Base-by-base conservation (phyloP, 2,113 vertebrate genomes). In the Apistogramma diplotaenia region DNA sequence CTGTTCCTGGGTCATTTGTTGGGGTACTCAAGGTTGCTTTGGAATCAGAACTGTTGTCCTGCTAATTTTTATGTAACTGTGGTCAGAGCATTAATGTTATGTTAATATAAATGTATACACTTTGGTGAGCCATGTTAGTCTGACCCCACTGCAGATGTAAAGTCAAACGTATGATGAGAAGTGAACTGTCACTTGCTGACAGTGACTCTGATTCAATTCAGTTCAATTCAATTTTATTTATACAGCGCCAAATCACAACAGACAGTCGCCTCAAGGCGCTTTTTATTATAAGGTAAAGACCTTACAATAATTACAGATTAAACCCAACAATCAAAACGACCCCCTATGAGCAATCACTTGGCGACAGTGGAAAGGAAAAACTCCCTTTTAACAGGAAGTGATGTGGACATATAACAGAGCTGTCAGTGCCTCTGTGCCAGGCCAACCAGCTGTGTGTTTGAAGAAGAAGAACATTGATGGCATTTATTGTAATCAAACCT, bases 351-450 rank as follows among this genome's bases (percentile, higher is more conserved):
- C n/a, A n/a, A n/a, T n/a, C n/a, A n/a, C n/a, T n/a, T n/a, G n/a
- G n/a, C n/a, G n/a, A n/a, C n/a, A n/a, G n/a, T n/a, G n/a, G n/a
- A n/a, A n/a, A n/a, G n/a, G n/a, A n/a, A n/a, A n/a, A n/a, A n/a
- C n/a, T n/a, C n/a, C n/a, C n/a, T n/a, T n/a, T n/a, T n/a, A n/a
- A n/a, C n/a, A n/a, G n/a, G n/a, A n/a, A n/a, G n/a, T n/a, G n/a
- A n/a, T n/a, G n/a, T n/a, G 54, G 29, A 40, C 10, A 55, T n/a
- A 31, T 29, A 46, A 19, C 12, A 60, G 8, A 78, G 31, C 29
- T 40, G 15, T 62, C 19, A 21, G n/a, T 79, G 71, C 25, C 72
- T 76, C n/a, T 23, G 51, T 82, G 73, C 12, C 72, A 88, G 57
- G 58, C 82, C 27, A 75, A 19, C 27, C 21, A 58, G 49, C 56